phyloP scores from a whole-genome alignment of 2,113 vertebrate genomes.

The Psilopsiagon aymara region DNA sequence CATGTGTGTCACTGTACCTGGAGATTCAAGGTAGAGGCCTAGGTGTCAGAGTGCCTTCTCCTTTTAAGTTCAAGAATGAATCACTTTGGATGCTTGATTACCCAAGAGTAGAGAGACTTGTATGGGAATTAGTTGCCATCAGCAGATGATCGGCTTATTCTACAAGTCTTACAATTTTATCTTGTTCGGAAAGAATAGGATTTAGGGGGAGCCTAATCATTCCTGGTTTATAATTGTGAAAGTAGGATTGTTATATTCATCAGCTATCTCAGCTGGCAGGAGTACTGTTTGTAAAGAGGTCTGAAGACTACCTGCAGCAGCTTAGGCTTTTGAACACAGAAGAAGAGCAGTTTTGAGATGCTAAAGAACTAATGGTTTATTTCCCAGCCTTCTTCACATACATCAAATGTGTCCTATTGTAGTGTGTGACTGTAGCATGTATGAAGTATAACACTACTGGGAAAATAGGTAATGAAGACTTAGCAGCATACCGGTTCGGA shows the following conservation, averaged over 20 bases:
- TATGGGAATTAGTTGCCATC: slow-evolving; percentile 7
- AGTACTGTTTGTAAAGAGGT: neutral
- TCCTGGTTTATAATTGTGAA: neutral
- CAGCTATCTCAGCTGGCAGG: neutral
- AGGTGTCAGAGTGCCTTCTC: neutral
- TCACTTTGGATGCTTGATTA: slow-evolving; percentile 46
- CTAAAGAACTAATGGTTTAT: neutral
- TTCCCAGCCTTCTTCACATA: neutral
- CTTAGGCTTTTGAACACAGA: slow-evolving; percentile 9
- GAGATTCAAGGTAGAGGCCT: neutral
- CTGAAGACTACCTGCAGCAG: slow-evolving; percentile 18
- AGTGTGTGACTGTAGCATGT: neutral
- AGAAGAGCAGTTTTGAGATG: neutral
- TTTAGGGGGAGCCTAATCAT: neutral
- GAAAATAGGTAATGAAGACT: neutral
- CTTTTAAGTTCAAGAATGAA: slow-evolving; percentile 35
- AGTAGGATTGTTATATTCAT: slow-evolving; percentile 7
- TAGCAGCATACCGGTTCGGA: neutral
- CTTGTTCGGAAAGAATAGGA: slow-evolving; percentile 20
- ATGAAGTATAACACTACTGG: neutral
- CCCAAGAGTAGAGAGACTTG: slow-evolving; percentile 17
- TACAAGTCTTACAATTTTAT: slow-evolving; percentile 50
- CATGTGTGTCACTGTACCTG: neutral
- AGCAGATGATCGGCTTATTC: neutral
- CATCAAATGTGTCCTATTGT: neutral